Evolutionary conservation across 2,888 invertebrate genomes (phyloP).

Genomic region (Lasioglossum marginatum): DNA sequence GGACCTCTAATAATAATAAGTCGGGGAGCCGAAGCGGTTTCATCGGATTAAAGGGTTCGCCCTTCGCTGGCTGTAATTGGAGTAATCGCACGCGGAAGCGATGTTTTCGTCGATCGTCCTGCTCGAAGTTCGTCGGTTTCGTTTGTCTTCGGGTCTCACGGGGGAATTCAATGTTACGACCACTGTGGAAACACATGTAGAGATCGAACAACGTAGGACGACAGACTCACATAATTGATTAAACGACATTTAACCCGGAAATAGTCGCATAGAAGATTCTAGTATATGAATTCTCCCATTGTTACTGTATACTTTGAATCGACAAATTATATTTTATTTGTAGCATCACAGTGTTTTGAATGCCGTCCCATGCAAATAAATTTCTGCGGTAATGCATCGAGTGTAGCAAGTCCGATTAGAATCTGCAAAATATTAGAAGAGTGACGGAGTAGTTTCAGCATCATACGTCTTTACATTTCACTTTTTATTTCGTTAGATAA

Average conservation of each 20-base stretch:
- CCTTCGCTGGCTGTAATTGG: not conserved
- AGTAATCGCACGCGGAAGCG: not conserved
- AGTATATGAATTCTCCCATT: not conserved
- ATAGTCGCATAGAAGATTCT: too few species aligned
- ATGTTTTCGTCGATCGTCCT: not conserved
- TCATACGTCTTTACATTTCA: not conserved
- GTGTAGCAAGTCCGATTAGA: not conserved
- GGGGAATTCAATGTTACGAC: not conserved
- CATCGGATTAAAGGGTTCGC: conserved; percentile 43
- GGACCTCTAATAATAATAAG: too few species aligned
- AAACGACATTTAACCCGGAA: not conserved
- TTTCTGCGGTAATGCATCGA: not conserved
- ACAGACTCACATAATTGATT: not conserved
- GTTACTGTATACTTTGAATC: not conserved
- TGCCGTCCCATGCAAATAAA: too few species aligned
- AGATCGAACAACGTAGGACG: not conserved
- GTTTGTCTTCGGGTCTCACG: not conserved
- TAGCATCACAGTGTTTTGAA: not conserved
- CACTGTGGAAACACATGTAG: not conserved
- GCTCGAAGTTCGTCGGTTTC: not conserved
- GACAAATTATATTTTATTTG: not conserved
- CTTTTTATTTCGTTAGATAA: too few species aligned
- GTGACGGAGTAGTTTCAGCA: not conserved
- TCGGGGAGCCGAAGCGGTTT: not conserved
- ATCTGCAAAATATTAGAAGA: not conserved